Base-by-base conservation (phyloP, 2,888 invertebrate species). In the Drosophila helvetica region DNA sequence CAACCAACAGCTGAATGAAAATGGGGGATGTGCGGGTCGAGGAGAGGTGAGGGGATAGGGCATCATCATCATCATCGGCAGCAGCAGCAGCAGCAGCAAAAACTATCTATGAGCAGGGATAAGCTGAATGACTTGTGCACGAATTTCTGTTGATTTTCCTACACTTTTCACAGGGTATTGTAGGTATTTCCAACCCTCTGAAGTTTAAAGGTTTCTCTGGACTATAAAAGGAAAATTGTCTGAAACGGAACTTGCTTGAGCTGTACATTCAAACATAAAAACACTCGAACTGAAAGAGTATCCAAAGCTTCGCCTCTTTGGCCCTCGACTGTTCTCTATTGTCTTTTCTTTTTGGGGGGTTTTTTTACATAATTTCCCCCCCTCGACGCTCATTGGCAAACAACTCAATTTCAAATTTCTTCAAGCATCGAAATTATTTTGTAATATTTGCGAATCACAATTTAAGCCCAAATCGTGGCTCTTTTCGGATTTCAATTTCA, bases 391-490 rank as follows among this genome's bases (percentile, higher is more conserved):
- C 50, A 64, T 42, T 27, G 54, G 50, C 65, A 74, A 72, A 78
- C 78, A 80, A 80, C 79, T 85, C 84, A 89, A 85, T 85, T 89
- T 77, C 60, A 71, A 66, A 55, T 65, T 65, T 30, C 18, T 15
- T 63, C 65, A 76, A 66, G 66, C 72, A 84, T 75, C 65, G 73
- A 71, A 74, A 89, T 81, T 61, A 87, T 87, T 89, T 85, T 77
- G 73, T 87, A 85, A 85, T 75, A 87, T 87, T 87, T 76, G 69
- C 74, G 79, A 87, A 74, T 77, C 43, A 82, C 79, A 83, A 86
- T 75, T 88, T 88, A 73, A 53, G 52, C 71, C 59, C 64, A 66
- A 87, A 75, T 65, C 61, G 52, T 71, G 74, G 42, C 42, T 5
- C 2, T 22, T 66, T 56, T 43, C 15, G 17, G 17, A 46, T 56